Base-by-base conservation (phyloP, 1,140 invertebrate genomes). In the Charaxes varanes region DNA sequence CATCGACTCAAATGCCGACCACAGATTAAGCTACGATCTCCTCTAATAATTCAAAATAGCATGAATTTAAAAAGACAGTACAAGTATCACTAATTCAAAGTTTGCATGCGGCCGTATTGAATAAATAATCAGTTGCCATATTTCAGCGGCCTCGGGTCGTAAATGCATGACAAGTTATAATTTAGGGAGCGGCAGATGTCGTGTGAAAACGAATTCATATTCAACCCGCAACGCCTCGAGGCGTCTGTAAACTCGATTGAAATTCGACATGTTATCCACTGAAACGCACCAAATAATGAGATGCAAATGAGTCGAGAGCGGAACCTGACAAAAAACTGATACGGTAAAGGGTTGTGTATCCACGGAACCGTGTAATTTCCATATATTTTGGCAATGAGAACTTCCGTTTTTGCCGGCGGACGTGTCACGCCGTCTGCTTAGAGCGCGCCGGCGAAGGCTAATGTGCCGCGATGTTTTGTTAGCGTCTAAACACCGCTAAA, bases 321-420 rank as follows among this genome's bases (percentile, higher is more conserved):
- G 44, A 26, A 43, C 41, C 44, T 53, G 68, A 65, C 55, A 69
- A 68, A 71, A 70, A 79, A 59, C 53, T 41, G 51, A 58, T 43
- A 48, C 55, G 34, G 54, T 31, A 59, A 54, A 42, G 43, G 57
- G 50, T 63, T n/a, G n/a, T 67, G 62, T 54, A 67, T 64, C 60
- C 58, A 53, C 40, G 56, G 52, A 65, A 55, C n/a, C 35, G 53
- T 43, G 54, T 62, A 64, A 73, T 80, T 77, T 77, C 62, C 72
- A 80, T 76, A 68, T 59, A 76, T 76, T 78, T 73, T 68, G 68
- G 64, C 73, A 68, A 72, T 74, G 73, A 61, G 47, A 66, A 73
- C 72, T 77, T 77, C 76, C 72, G 72, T 76, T 62, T 58, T 32
- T 40, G 56, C 48, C 45, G 41, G 34, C 49, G 67, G 63, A 62